phyloP scores from a whole-genome alignment of 64 coral and sea anemone species.

The Montipora capricornis region DNA sequence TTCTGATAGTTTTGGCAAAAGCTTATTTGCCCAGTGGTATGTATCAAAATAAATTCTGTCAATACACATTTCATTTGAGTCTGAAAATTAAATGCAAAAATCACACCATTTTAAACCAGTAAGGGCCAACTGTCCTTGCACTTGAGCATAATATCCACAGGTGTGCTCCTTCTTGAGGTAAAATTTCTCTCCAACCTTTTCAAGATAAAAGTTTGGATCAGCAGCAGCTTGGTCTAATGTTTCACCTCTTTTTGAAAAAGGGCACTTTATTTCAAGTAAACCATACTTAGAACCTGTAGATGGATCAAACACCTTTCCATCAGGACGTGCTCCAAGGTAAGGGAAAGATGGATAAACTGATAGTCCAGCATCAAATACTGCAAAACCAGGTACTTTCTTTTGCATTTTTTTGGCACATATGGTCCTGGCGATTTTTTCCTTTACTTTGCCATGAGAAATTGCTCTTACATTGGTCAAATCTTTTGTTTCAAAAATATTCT shows the following conservation, averaged over 20 bases:
- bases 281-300: slow-evolving; percentile 21
- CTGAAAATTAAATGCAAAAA: slow-evolving; percentile 35
- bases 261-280: slow-evolving; percentile 64
- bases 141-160: slow-evolving; percentile 33
- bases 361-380: slow-evolving; percentile 8
- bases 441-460: slow-evolving; percentile 69
- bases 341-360: background rate
- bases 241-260: slow-evolving; percentile 34
- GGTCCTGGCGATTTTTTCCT: slow-evolving; percentile 3
- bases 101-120: slow-evolving; percentile 17
- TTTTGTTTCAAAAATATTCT: slow-evolving; percentile 45
- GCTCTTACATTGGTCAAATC: slow-evolving; percentile 66
- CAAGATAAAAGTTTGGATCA: background rate
- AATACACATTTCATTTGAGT: slow-evolving; percentile 70
- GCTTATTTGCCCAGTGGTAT: background rate
- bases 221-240: slow-evolving; percentile 28
- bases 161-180: slow-evolving; percentile 16
- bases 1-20: slow-evolving; percentile 6
- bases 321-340: slow-evolving; percentile 10
- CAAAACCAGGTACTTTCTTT: background rate
- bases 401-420: slow-evolving; percentile 6
- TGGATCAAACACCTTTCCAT: slow-evolving; percentile 68
- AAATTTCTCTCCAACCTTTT: slow-evolving; percentile 1
- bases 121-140: slow-evolving; percentile 61
- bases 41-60: slow-evolving; percentile 51